These are phyloP conservation scores for Eugnorisma glareosa DNA, from an alignment of 2,888 invertebrate species.

Conservation along the genomic window DNA sequence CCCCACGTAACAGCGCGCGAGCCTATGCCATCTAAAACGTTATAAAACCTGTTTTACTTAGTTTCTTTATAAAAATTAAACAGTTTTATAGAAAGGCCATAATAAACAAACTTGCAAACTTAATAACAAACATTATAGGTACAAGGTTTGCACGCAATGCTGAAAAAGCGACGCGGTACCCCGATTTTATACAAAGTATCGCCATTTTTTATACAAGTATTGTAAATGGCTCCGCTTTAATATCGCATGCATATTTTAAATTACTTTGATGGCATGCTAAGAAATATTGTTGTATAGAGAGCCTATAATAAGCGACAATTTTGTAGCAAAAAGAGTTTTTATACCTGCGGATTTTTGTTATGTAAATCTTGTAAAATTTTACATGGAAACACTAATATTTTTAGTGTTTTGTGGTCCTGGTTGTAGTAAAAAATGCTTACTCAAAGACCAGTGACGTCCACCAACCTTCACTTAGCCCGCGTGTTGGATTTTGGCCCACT, in stretches of 20 bases:
- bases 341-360: not conserved
- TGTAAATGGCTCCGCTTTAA: conserved; percentile 19
- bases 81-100: not conserved
- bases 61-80: not conserved
- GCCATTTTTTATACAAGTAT: conserved; percentile 17
- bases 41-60: not conserved
- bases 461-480: not conserved
- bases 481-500: not conserved
- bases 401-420: not conserved
- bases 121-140: conserved; percentile 21
- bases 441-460: not conserved
- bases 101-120: conserved; percentile 5
- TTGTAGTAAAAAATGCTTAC: not conserved
- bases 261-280: conserved; percentile 15
- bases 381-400: not conserved
- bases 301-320: not conserved
- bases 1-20: too few relatives aligned
- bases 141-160: conserved; percentile 45
- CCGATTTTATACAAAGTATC: conserved; percentile 29
- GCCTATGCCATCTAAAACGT: not conserved
- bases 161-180: conserved; percentile 4
- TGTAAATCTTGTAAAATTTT: not conserved
- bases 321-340: not conserved
- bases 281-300: not conserved
- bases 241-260: conserved; percentile 47